These are phyloP conservation scores for Panorpa germanica DNA, from an alignment of 2,888 invertebrate genomes.

Conservation along the genomic window DNA sequence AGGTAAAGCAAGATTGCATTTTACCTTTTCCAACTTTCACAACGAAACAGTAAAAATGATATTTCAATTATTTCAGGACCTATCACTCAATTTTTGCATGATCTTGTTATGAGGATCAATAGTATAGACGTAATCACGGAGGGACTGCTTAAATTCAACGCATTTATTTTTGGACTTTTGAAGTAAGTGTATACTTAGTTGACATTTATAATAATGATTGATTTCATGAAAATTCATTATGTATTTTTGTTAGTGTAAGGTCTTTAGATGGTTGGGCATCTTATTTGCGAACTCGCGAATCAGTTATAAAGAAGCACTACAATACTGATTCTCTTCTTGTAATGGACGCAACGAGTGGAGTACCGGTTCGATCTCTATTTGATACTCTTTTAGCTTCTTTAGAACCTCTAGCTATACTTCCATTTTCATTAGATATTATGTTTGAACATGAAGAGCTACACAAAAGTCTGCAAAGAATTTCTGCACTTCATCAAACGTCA, in stretches of 20 bases:
- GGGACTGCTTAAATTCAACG: constrained; percentile 73
- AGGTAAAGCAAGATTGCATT: constrained; percentile 25
- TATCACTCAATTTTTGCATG: constrained; percentile 64
- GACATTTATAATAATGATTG: constrained; percentile 1
- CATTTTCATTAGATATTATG: constrained; percentile 64
- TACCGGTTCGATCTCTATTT: too few species aligned
- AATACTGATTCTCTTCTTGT: constrained; percentile 50
- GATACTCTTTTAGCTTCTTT: constrained; percentile 59
- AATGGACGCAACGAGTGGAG: constrained; percentile 33
- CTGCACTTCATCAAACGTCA: too few species aligned
- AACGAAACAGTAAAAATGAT: constrained; percentile 2
- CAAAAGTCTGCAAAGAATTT: constrained; percentile 51
- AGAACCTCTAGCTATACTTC: constrained; percentile 59
- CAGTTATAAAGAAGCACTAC: constrained; percentile 65
- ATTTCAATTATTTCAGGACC: constrained; percentile 31
- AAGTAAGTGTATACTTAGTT: constrained; percentile 37
- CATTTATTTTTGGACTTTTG: constrained; percentile 69
- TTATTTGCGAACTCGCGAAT: constrained; percentile 68
- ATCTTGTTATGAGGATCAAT: constrained; percentile 65
- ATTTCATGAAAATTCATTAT: constrained; percentile 7
- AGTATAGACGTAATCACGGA: constrained; percentile 67
- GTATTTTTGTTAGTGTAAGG: constrained; percentile 36
- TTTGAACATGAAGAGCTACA: constrained; percentile 62
- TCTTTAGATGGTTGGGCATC: constrained; percentile 85
- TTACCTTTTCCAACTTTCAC: constrained; percentile 1